These are phyloP conservation scores for Fragum sueziense DNA, from an alignment of 2,888 invertebrate genomes.

Conservation along the genomic window DNA sequence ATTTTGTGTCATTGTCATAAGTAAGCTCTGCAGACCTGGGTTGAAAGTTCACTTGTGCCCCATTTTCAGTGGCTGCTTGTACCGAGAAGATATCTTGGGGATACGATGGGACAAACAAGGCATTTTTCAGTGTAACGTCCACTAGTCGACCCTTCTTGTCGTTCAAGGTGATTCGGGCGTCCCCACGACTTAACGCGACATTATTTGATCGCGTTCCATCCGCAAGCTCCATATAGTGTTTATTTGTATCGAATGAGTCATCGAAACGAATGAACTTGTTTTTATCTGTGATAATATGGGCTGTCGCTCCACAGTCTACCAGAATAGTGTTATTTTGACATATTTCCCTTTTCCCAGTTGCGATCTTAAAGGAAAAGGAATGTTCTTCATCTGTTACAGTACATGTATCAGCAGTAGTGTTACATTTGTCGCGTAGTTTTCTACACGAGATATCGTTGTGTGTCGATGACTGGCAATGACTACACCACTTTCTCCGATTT, in stretches of 20 bases:
- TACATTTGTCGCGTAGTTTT: not conserved
- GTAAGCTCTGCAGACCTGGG: not conserved
- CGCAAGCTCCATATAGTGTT: not conserved
- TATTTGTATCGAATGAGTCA: not conserved
- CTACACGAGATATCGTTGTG: not conserved
- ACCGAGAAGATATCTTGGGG: not conserved
- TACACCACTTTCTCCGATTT: not conserved
- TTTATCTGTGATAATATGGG: not conserved
- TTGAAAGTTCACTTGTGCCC: not conserved
- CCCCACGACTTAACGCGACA: not conserved
- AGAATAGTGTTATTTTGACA: not conserved
- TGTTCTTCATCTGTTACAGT: not conserved
- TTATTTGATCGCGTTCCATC: not conserved
- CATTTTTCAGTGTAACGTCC: not conserved
- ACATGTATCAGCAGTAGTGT: not conserved
- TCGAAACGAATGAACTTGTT: not conserved
- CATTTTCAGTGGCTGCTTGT: not conserved
- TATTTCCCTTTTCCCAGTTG: not conserved
- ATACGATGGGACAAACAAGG: not conserved
- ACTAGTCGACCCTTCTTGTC: not conserved
- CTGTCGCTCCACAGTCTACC: not conserved
- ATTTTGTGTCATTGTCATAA: not conserved
- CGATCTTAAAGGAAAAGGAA: not conserved
- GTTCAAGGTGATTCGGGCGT: not conserved
- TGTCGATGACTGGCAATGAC: not conserved